Evolutionary conservation across 2,888 invertebrate species (phyloP).

Genomic region (Dilophus febrilis): DNA sequence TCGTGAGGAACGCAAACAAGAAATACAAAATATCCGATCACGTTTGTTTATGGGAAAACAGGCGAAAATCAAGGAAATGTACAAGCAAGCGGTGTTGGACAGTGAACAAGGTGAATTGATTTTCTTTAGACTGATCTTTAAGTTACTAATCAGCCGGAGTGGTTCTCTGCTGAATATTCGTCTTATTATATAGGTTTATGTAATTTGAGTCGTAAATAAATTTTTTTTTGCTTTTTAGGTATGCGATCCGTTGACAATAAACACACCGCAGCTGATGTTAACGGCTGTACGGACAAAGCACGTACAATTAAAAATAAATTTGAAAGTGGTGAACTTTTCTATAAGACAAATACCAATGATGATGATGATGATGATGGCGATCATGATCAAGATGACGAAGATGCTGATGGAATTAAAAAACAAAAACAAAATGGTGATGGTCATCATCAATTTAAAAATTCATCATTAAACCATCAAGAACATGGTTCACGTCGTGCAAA

Average conservation of each 20-base stretch:
- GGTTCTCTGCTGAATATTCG: background rate
- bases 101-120: slow-evolving; percentile 44
- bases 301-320: slow-evolving; percentile 60
- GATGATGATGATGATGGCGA: slow-evolving; percentile 37
- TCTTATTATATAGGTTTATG: background rate
- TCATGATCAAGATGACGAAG: background rate
- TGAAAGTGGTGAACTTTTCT: slow-evolving; percentile 60
- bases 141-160: background rate
- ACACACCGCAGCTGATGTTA: slow-evolving; percentile 23
- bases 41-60: slow-evolving; percentile 78
- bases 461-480: too few species aligned
- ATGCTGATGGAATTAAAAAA: slow-evolving; percentile 26
- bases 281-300: slow-evolving; percentile 37
- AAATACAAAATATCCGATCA: slow-evolving; percentile 72
- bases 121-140: background rate
- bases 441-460: too few species aligned
- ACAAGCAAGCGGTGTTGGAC: slow-evolving; percentile 75
- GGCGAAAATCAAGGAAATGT: slow-evolving; percentile 80
- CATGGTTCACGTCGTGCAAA: slow-evolving; percentile 27
- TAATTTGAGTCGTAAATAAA: background rate
- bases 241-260: slow-evolving; percentile 38
- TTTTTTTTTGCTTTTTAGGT: slow-evolving; percentile 21
- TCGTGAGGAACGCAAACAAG: slow-evolving; percentile 70
- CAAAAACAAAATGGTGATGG: background rate
- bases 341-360: slow-evolving; percentile 41